Conservation (phyloP, 2,113 vertebrate genomes). For the Zootoca vivipara region DNA sequence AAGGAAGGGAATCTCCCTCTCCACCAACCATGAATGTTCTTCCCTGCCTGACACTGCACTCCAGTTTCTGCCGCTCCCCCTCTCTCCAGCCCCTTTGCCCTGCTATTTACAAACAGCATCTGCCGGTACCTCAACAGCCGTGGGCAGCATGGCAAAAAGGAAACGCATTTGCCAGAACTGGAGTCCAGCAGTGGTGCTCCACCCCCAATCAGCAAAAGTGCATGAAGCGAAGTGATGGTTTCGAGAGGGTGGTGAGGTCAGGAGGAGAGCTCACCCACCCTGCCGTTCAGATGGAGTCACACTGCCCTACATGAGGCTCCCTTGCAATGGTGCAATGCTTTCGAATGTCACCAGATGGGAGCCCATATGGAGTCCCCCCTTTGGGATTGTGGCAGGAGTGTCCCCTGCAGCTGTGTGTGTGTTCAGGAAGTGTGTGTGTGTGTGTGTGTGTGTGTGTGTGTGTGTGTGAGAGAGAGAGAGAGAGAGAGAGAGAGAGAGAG, state of each 20-base stretch:
- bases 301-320: background rate
- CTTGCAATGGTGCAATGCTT: background rate
- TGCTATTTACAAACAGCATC: background rate
- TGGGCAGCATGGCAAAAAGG: background rate
- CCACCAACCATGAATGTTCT: background rate
- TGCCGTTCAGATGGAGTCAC: background rate
- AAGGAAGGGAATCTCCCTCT: too few species aligned
- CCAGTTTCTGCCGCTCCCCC: background rate
- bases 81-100: background rate
- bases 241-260: background rate
- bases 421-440: background rate
- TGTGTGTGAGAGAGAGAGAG: background rate
- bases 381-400: background rate
- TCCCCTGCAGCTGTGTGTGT: conserved; percentile 16
- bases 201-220: too few species aligned
- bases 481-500: background rate
- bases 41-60: background rate
- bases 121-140: background rate
- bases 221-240: background rate
- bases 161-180: background rate
- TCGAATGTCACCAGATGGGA: conserved; percentile 21
- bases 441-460: background rate
- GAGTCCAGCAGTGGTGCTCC: background rate
- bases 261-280: background rate
- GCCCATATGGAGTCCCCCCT: conserved; percentile 13